Evolutionary conservation across 2,888 invertebrate species (phyloP).

Genomic region (Meandrusa payeni): DNA sequence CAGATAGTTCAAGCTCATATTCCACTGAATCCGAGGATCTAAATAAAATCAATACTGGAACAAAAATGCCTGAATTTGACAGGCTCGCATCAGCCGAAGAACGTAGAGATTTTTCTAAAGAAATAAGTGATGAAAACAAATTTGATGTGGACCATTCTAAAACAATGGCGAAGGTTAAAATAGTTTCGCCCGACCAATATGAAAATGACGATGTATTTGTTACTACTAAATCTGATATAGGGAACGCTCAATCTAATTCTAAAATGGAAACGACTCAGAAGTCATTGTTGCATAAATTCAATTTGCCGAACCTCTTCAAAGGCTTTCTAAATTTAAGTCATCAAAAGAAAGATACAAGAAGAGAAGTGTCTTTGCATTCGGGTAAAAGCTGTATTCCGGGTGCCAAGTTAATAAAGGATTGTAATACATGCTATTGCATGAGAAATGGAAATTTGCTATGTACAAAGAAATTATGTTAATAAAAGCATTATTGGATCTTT

Average conservation of each 20-base stretch:
- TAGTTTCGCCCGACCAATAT: not conserved
- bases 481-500: too few relatives aligned
- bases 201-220: not conserved
- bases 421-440: conserved; percentile 58
- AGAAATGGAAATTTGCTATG: conserved; percentile 54
- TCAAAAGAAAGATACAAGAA: conserved; percentile 37
- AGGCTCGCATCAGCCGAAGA: not conserved
- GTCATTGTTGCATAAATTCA: too few relatives aligned
- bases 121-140: not conserved
- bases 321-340: conserved; percentile 42
- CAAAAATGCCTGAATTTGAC: conserved; percentile 11
- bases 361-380: conserved; percentile 41
- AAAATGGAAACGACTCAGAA: too few relatives aligned
- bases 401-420: conserved; percentile 32
- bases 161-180: not conserved
- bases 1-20: not conserved
- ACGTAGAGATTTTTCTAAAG: not conserved
- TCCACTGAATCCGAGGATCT: not conserved
- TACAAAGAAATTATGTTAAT: conserved; percentile 45
- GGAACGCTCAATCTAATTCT: too few relatives aligned
- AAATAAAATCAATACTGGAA: not conserved
- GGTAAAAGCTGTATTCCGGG: conserved; percentile 44
- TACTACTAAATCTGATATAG: not conserved
- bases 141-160: too few relatives aligned
- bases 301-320: conserved; percentile 24